Evolutionary conservation across 2,797 vertebrate genomes (phyloP).

Genomic region (Anguilla obscura): DNA sequence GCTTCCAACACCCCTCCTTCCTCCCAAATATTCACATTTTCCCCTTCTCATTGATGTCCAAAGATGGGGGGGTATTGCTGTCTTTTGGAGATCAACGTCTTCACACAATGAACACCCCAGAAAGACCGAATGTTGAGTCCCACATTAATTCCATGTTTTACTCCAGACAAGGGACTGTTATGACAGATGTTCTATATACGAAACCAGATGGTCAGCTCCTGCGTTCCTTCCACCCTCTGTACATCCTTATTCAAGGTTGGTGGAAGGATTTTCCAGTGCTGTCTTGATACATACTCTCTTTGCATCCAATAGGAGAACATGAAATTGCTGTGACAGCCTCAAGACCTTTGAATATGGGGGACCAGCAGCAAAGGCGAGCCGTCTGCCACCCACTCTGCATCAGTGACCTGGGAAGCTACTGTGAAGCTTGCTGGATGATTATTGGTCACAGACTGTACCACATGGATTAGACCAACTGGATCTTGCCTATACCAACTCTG

Average conservation of each 20-base stretch:
- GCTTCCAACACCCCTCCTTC: not conserved
- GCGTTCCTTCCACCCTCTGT: not conserved
- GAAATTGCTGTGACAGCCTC: constrained; percentile 75
- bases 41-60: not conserved
- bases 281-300: constrained; percentile 49
- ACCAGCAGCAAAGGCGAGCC: constrained; percentile 29
- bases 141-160: not conserved
- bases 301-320: constrained; percentile 62
- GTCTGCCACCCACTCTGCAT: not conserved
- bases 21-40: not conserved
- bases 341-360: constrained; percentile 60
- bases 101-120: not conserved
- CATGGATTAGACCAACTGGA: not conserved
- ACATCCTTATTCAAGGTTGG: not conserved
- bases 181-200: not conserved
- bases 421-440: not conserved
- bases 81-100: not conserved
- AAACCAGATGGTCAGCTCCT: not conserved
- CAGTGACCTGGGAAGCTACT: not conserved
- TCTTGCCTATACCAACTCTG: too few relatives aligned
- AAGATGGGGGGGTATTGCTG: not conserved
- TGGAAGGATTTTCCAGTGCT: not conserved
- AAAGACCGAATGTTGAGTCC: not conserved
- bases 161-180: not conserved
- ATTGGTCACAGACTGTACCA: not conserved